phyloP scores from a whole-genome alignment of 1,140 invertebrate species.

The Nomia melanderi region DNA sequence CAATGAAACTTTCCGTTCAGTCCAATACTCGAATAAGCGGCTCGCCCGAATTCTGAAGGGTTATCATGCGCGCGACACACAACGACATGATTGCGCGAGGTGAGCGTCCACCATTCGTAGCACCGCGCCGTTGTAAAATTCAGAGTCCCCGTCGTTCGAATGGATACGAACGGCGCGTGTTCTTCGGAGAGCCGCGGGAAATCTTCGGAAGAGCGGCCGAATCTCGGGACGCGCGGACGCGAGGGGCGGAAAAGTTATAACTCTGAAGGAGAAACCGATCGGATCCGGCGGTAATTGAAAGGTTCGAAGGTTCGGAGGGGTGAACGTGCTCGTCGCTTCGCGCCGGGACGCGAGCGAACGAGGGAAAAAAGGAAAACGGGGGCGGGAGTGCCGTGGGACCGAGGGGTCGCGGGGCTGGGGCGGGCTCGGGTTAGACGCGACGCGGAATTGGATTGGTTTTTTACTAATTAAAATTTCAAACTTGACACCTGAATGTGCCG shows the following conservation, averaged over 20 bases:
- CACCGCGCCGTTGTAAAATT: no score
- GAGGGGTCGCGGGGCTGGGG: no score
- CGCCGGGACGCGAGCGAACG: neutral
- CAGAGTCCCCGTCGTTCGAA: no score
- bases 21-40: no score
- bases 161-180: neutral
- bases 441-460: conserved; percentile 62
- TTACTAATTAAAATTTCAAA: conserved; percentile 69
- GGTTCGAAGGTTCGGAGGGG: conserved; percentile 52
- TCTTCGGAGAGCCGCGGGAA: neutral
- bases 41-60: no score
- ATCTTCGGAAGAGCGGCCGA: neutral
- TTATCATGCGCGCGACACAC: no score
- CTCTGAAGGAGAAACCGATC: conserved; percentile 36
- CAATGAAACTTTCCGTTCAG: no score
- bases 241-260: conserved; percentile 16
- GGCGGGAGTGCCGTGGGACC: neutral
- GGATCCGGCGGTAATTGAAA: conserved; percentile 53
- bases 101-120: no score
- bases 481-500: conserved; percentile 65
- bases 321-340: conserved; percentile 33
- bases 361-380: conserved; percentile 34
- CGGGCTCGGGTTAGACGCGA: conserved; percentile 33
- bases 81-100: no score
- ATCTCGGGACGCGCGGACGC: neutral